Conservation (phyloP, 2,888 invertebrate genomes). For the Spisula subtruncata region DNA sequence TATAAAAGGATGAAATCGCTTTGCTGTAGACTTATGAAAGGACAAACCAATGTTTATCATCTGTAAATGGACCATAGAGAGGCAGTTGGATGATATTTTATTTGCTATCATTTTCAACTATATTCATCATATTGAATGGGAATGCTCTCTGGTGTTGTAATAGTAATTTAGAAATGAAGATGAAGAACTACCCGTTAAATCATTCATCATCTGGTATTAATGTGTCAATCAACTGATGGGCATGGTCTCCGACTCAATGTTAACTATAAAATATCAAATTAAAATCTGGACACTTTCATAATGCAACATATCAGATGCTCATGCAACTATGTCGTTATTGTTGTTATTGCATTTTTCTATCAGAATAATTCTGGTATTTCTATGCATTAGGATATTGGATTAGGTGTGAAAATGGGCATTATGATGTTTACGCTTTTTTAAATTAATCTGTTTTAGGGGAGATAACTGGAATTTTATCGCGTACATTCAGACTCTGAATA, state of each 20-base stretch:
- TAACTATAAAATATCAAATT: slow-evolving; percentile 7
- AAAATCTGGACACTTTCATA: slow-evolving; percentile 1
- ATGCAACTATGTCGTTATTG: not conserved
- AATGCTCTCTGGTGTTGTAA: not conserved
- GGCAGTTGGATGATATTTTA: too few relatives aligned
- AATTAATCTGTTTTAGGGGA: not conserved
- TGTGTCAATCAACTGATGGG: slow-evolving; percentile 11
- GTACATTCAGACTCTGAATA: not conserved
- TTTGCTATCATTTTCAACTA: slow-evolving; percentile 8
- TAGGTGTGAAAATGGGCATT: not conserved
- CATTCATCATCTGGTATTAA: slow-evolving; percentile 26
- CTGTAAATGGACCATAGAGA: too few relatives aligned
- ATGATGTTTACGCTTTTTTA: not conserved
- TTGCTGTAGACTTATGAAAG: too few relatives aligned
- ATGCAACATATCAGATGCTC: not conserved
- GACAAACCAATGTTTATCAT: too few relatives aligned
- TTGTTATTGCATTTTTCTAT: not conserved
- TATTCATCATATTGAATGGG: not conserved
- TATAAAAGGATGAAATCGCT: too few relatives aligned
- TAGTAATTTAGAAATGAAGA: not conserved
- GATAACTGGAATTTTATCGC: not conserved
- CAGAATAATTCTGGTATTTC: not conserved
- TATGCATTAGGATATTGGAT: slow-evolving; percentile 20
- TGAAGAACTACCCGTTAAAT: not conserved
- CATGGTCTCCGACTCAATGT: not conserved